Evolutionary conservation across 2,113 vertebrate genomes (phyloP).

Genomic region (Motacilla alba): DNA sequence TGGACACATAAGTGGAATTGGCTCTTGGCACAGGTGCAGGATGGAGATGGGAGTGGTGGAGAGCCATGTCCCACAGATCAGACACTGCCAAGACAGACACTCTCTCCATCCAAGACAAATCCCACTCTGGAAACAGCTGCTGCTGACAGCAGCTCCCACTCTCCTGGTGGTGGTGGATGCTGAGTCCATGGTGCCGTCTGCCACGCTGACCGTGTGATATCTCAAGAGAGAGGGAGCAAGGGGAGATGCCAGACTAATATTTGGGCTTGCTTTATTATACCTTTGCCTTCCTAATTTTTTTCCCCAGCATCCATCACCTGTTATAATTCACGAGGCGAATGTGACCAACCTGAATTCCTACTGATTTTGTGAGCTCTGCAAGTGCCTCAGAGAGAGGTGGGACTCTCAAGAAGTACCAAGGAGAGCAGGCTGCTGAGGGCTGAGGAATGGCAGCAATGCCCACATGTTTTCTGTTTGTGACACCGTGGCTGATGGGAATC

Average conservation of each 20-base stretch:
- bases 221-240: not conserved
- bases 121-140: not conserved
- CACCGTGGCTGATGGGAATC: not conserved
- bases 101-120: not conserved
- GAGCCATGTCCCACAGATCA: not conserved
- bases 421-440: not conserved
- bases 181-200: rapidly evolving
- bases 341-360: not conserved
- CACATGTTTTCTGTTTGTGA: constrained; percentile 6
- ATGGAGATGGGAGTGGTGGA: not conserved
- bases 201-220: not conserved
- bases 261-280: not conserved
- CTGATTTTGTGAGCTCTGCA: not conserved
- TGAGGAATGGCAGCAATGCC: constrained; percentile 49
- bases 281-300: not conserved
- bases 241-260: not conserved
- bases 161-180: not conserved
- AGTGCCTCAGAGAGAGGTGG: not conserved
- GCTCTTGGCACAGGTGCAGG: not conserved
- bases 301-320: not conserved
- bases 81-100: not conserved
- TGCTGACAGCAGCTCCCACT: not conserved
- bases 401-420: rapidly evolving
- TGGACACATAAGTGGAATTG: not conserved
- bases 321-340: not conserved